A percentile compares a stretch with the other conserved stretches of the same genome.
phyloP scores from a whole-genome alignment of 2,888 invertebrate species.

The Thelaira solivaga region DNA sequence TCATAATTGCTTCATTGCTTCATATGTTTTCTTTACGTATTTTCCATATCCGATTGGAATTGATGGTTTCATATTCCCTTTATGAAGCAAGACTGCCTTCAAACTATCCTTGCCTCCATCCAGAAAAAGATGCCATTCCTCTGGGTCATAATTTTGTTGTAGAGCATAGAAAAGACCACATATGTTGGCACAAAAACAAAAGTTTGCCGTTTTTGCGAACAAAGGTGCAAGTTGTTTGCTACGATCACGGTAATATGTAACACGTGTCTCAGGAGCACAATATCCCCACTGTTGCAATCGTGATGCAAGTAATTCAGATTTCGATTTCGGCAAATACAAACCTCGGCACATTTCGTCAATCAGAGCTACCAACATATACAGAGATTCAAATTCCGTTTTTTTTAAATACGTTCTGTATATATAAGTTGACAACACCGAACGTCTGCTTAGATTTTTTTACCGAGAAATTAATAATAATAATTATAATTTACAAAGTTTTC shows the following conservation, averaged over 20 bases:
- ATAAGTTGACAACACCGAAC: no score
- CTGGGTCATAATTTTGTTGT: no score
- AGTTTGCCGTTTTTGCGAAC: slow-evolving; percentile 27
- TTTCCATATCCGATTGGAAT: neutral
- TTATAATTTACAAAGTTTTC: no score
- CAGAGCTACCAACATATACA: no score
- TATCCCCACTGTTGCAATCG: slow-evolving; percentile 12
- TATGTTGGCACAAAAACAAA: slow-evolving; percentile 29
- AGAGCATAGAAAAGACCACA: slow-evolving; percentile 25
- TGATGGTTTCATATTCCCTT: slow-evolving; percentile 12
- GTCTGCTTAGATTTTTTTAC: no score
- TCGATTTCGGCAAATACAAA: slow-evolving; percentile 20
- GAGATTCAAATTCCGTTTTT: no score
- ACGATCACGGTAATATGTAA: slow-evolving; percentile 31
- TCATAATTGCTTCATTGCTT: no score
- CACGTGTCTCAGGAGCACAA: slow-evolving; percentile 17
- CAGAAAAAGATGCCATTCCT: no score
- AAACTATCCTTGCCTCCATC: no score
- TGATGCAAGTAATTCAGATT: slow-evolving; percentile 14
- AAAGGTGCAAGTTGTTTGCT: slow-evolving; percentile 27
- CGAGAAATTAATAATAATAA: no score
- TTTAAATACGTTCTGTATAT: no score
- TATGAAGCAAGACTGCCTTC: slow-evolving; percentile 7
- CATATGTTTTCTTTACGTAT: no score
- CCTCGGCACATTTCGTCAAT: slow-evolving; percentile 24